Percentiles rank a stretch among this genome's conserved stretches.
Conservation (phyloP, 2,888 invertebrate genomes). For the Drosophila trichaetosa region DNA sequence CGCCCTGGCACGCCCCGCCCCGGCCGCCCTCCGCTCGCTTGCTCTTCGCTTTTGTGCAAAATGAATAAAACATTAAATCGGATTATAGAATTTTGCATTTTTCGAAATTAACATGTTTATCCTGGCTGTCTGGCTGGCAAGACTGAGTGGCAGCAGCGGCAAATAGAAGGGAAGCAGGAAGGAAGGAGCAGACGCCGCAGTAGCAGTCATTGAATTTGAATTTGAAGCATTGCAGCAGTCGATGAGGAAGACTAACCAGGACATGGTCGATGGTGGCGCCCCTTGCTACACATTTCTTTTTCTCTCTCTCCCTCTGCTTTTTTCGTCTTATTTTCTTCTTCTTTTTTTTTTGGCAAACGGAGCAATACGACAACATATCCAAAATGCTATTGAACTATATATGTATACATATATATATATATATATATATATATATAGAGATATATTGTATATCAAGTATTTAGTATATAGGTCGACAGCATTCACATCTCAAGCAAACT, state of each 20-base stretch:
- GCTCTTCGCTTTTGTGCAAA: slow-evolving; percentile 63
- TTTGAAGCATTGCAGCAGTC: slow-evolving; percentile 55
- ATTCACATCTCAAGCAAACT: slow-evolving; percentile 25
- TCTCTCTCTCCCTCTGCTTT: neutral
- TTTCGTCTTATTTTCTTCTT: neutral
- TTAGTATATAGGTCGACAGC: slow-evolving; percentile 7
- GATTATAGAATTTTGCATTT: slow-evolving; percentile 81
- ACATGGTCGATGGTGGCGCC: slow-evolving; percentile 16
- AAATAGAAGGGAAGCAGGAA: slow-evolving; percentile 6
- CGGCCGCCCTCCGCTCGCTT: slow-evolving; percentile 13
- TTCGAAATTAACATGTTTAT: slow-evolving; percentile 79
- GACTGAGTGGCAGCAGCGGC: slow-evolving; percentile 17
- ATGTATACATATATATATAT: neutral
- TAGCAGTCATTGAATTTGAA: slow-evolving; percentile 51
- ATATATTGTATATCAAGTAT: neutral
- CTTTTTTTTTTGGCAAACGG: slow-evolving; percentile 20
- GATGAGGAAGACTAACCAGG: slow-evolving; percentile 4
- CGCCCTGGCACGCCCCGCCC: neutral
- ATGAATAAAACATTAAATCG: slow-evolving; percentile 81
- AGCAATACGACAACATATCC: slow-evolving; percentile 8
- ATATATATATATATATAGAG: neutral
- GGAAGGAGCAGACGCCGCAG: slow-evolving; percentile 24
- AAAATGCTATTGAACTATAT: slow-evolving; percentile 58
- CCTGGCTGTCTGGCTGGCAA: slow-evolving; percentile 44
- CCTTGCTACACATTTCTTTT: slow-evolving; percentile 33